A percentile compares a stretch with the other conserved stretches of the same genome.
Conservation (phyloP, 2,113 vertebrate genomes). For the Serilophus lunatus region DNA sequence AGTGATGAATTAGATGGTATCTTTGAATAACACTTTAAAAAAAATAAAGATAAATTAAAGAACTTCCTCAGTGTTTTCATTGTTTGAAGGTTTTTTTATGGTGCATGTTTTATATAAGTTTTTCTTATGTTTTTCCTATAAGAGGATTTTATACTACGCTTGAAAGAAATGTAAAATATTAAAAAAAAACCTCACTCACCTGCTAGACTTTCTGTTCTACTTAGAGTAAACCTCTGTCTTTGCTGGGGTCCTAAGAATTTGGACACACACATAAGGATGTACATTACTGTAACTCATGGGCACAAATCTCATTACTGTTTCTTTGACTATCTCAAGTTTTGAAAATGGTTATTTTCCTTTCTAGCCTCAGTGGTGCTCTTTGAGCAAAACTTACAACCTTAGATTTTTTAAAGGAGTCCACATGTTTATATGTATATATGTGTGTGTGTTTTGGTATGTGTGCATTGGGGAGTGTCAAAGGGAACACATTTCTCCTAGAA, state of each 20-base stretch:
- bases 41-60: not conserved
- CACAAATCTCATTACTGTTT: not conserved
- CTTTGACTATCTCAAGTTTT: not conserved
- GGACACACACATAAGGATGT: rapidly evolving
- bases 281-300: not conserved
- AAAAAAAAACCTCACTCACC: not conserved
- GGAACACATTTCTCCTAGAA: not conserved
- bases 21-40: not conserved
- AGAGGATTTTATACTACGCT: not conserved
- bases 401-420: not conserved
- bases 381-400: not conserved
- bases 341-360: not conserved
- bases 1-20: not conserved
- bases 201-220: not conserved
- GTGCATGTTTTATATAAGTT: not conserved
- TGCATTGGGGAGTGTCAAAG: not conserved
- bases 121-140: not conserved
- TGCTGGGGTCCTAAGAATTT: not conserved
- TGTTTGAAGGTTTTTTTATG: not conserved
- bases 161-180: not conserved
- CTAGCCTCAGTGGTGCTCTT: not conserved
- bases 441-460: not conserved
- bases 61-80: not conserved
- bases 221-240: not conserved
- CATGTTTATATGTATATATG: rapidly evolving